phyloP scores from a whole-genome alignment of 2,888 invertebrate species.

The Caradrina kadenii region DNA sequence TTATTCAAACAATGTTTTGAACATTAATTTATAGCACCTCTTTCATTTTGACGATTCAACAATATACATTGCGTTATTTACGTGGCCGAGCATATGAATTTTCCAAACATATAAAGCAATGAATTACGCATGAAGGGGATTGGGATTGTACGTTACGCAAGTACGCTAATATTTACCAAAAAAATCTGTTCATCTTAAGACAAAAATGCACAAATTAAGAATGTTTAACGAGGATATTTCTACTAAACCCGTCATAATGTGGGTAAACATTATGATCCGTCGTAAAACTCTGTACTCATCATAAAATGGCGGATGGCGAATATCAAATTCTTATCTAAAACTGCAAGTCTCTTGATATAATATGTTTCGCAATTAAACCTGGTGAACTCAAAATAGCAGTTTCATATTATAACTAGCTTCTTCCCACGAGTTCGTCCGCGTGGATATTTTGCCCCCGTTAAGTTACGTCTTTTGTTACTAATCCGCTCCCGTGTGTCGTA shows the following conservation, averaged over 20 bases:
- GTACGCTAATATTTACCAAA: background rate
- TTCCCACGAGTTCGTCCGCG: no score
- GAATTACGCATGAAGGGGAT: no score
- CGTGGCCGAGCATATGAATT: no score
- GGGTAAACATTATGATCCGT: conserved; percentile 36
- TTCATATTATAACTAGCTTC: conserved; percentile 9
- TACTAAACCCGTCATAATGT: conserved; percentile 21
- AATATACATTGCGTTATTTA: no score
- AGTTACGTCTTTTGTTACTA: no score
- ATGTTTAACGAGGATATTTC: conserved; percentile 16
- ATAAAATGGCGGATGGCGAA: conserved; percentile 27
- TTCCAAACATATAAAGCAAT: no score
- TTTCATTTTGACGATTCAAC: no score
- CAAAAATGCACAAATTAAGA: conserved; percentile 13
- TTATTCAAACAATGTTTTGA: background rate
- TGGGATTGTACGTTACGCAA: no score
- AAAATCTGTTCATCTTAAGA: background rate
- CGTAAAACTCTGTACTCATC: conserved; percentile 34
- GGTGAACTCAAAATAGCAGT: conserved; percentile 15
- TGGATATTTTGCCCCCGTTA: no score
- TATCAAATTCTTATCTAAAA: conserved; percentile 44
- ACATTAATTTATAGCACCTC: no score
- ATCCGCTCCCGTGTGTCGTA: no score
- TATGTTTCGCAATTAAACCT: conserved; percentile 11
- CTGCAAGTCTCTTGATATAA: conserved; percentile 20